These are phyloP conservation scores for Drosophila albomicans DNA, from an alignment of 1,140 invertebrate genomes.

Conservation along the genomic window DNA sequence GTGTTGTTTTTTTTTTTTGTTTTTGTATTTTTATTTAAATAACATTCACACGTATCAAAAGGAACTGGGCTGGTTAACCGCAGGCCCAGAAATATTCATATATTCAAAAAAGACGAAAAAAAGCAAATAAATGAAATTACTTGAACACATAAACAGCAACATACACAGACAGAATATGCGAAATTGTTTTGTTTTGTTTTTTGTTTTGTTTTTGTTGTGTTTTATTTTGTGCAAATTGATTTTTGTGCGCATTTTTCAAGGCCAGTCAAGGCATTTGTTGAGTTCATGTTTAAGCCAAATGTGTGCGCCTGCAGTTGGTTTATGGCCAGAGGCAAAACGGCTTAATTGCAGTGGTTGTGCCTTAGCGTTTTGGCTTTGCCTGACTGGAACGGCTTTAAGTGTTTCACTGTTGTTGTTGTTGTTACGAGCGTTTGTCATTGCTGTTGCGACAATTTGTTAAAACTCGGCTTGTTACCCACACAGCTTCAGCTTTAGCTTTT, in stretches of 20 bases:
- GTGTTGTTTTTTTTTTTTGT: not conserved
- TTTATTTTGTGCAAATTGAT: constrained; percentile 50
- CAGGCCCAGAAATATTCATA: constrained; percentile 53
- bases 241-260: constrained; percentile 73
- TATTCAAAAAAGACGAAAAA: constrained; percentile 26
- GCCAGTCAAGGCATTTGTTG: constrained; percentile 51
- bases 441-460: constrained; percentile 51
- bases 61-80: constrained; percentile 17
- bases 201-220: constrained; percentile 12
- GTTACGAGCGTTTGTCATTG: constrained; percentile 49
- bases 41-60: constrained; percentile 29
- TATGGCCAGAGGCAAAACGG: constrained; percentile 53
- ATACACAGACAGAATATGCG: constrained; percentile 22
- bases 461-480: constrained; percentile 54
- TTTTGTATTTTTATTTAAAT: not conserved
- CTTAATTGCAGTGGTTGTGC: constrained; percentile 66
- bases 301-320: constrained; percentile 66
- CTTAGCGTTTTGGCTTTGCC: not conserved
- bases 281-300: constrained; percentile 75
- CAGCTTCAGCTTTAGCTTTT: constrained; percentile 36
- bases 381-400: constrained; percentile 48
- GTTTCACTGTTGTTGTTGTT: constrained; percentile 33
- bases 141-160: constrained; percentile 34
- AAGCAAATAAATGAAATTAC: constrained; percentile 59
- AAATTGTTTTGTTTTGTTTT: constrained; percentile 30